Percentiles rank a stretch among this genome's conserved stretches.
phyloP scores from a whole-genome alignment of 2,888 invertebrate species.

The Tipula vernalis region DNA sequence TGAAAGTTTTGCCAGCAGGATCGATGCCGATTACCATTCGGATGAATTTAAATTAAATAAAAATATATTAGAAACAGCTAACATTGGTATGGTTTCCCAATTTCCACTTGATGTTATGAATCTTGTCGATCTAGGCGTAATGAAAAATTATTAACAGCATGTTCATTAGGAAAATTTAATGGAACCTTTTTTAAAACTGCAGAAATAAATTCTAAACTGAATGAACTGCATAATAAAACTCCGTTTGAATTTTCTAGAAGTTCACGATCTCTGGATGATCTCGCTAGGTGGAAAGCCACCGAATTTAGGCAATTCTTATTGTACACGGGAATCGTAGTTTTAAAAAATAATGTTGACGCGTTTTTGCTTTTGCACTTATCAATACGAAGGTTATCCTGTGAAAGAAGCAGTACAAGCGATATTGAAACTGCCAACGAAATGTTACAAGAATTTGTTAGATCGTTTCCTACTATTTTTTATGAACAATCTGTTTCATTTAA shows the following conservation, averaged over 20 bases:
- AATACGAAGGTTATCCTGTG: background rate
- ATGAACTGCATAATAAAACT: background rate
- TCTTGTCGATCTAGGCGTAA: background rate
- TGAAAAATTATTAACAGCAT: background rate
- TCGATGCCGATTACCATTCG: background rate
- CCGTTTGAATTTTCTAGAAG: background rate
- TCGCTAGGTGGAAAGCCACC: constrained; percentile 12
- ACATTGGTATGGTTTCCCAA: constrained; percentile 4
- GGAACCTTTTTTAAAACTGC: background rate
- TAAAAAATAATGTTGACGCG: too few relatives aligned
- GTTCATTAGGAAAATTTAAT: background rate
- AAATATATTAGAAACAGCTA: background rate
- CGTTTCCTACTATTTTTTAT: constrained; percentile 12
- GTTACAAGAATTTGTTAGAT: constrained; percentile 12
- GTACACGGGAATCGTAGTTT: constrained; percentile 10
- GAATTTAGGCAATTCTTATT: constrained; percentile 10
- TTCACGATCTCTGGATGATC: background rate
- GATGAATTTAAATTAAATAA: background rate
- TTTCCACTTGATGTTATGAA: background rate
- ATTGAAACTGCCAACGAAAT: background rate
- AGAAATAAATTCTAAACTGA: background rate
- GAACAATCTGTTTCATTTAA: background rate
- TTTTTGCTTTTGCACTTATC: constrained; percentile 12
- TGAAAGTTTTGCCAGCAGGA: too few relatives aligned
- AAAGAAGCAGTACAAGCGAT: background rate